Base-by-base conservation (phyloP, 2,888 invertebrate genomes). In the Phengaris arion region DNA sequence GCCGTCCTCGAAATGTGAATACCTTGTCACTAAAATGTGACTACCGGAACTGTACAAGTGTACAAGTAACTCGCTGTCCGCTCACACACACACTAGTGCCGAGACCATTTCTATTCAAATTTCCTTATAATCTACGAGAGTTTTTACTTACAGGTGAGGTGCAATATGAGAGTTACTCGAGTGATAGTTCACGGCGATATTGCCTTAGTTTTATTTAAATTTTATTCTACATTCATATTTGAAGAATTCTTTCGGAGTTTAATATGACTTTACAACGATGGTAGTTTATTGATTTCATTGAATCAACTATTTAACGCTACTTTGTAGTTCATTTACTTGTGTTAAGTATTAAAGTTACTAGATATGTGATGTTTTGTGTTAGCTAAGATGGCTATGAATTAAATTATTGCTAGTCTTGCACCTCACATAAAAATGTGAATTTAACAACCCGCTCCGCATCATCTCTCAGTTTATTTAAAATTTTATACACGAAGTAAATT, bases 1-100 rank as follows among this genome's bases (percentile, higher is more conserved):
- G 88, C 89, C 91, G 90, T 89, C 86, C 92, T 92, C 92, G 89
- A 92, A 93, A 93, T 93, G 93, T 92, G 93, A 93, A 93, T 93
- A 91, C 90, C 92, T 92, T 93, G 93, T 93, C 89, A 93, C 87
- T 91, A 92, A 93, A 93, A 93, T 93, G 93, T 92, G 92, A 92
- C 93, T 93, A 92, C 87, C 92, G 92, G 92, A 93, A 93, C 92
- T 89, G 89, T 13, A 64, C 64, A 64, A 45, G 64, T 64, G 35
- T 85, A 88, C 92, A 91, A 92, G 92, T 91, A 91, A 48, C 75
- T 74, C 59, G 75, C 77, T 74, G 76, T 77, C 22, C 59, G 22
- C 59, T 10, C 59, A 12, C 13, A 74, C 75, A 77, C 76, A 76
- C 76, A 57, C 70, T 35, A 35, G 35, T 4, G 35, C 79, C 78